phyloP scores from a whole-genome alignment of 2,113 vertebrate species.

The Takifugu bimaculatus region DNA sequence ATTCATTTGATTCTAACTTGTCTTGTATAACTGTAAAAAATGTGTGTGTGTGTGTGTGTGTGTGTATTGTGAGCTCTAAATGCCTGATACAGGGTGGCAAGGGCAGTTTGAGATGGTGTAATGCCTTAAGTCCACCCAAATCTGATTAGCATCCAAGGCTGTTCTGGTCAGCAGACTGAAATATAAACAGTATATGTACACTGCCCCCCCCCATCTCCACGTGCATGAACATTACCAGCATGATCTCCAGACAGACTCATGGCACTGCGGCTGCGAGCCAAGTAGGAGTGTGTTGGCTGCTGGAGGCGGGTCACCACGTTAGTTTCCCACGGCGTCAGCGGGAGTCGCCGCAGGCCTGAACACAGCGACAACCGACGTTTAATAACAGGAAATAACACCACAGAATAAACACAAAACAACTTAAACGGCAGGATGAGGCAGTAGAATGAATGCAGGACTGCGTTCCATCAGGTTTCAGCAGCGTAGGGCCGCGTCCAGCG shows the following conservation, averaged over 20 bases:
- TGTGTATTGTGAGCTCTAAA: conserved; percentile 16
- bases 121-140: conserved; percentile 57
- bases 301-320: conserved; percentile 90
- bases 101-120: conserved; percentile 43
- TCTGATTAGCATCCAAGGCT: conserved; percentile 46
- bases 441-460: conserved; percentile 9
- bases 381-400: conserved; percentile 13
- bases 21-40: conserved; percentile 1
- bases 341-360: conserved; percentile 83
- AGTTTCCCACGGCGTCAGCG: conserved; percentile 92
- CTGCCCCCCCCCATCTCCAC: background rate
- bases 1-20: too few relatives aligned
- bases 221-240: conserved; percentile 77
- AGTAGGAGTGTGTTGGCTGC: conserved; percentile 94
- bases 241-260: conserved; percentile 88
- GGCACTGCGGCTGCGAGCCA: conserved; percentile 94
- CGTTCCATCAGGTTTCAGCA: too few relatives aligned
- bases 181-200: conserved; percentile 2
- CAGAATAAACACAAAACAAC: conserved; percentile 21
- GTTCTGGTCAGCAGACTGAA: conserved; percentile 26
- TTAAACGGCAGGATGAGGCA: conserved; percentile 13
- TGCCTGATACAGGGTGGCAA: conserved; percentile 42
- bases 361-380: conserved; percentile 26
- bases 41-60: conserved; percentile 3
- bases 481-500: too few relatives aligned